Base-by-base conservation (phyloP, 2,888 invertebrate genomes). In the Conops quadrifasciatus region DNA sequence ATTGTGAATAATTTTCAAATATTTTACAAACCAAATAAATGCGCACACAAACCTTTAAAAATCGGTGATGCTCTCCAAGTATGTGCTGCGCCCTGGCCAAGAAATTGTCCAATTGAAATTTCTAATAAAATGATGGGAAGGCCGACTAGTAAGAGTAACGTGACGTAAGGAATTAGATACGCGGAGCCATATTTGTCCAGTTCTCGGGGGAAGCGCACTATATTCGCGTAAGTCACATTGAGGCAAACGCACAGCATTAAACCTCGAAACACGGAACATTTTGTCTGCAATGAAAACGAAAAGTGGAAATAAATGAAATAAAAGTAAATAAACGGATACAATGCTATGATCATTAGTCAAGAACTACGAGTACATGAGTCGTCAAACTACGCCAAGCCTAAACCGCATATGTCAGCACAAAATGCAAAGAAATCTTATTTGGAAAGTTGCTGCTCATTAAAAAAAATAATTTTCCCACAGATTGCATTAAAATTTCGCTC, bases 221-320 rank as follows among this genome's bases (percentile, higher is more conserved):
- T 81, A 78, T 86, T 86, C 70, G 85, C 84, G 74, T 83, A 86
- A 75, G 85, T 85, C 73, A 86, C 76, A 77, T 86, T 86, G 64
- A 86, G 79, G 77, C 86, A 86, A 76, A 86, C 79, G 79, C 86
- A 86, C 73, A 86, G 79, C 75, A 86, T 81, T 66, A 86, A 80
- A 73, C 85, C 85, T 72, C 87, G 85, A 79, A 86, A 85, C 75
- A 86, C 82, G 70, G 86, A 86, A 77, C 86, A 86, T 83, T 86
- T 86, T 78, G 86, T 85, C 86, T 86, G 79, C 2, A 80, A 82
- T 67, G 28, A 73, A 73, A 75, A 49, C 71, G 4, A 36, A 36
- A 36, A 36, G 9, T 36, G 9, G 9, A 4, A 36, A 36, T 36
- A 36, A 36, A 36, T 36, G 4, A 7, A 36, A n/a, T n/a, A n/a